A percentile compares a stretch with the other conserved stretches of the same genome.
These are phyloP conservation scores for Torymus auratus DNA, from an alignment of 2,888 invertebrate genomes.

Conservation along the genomic window DNA sequence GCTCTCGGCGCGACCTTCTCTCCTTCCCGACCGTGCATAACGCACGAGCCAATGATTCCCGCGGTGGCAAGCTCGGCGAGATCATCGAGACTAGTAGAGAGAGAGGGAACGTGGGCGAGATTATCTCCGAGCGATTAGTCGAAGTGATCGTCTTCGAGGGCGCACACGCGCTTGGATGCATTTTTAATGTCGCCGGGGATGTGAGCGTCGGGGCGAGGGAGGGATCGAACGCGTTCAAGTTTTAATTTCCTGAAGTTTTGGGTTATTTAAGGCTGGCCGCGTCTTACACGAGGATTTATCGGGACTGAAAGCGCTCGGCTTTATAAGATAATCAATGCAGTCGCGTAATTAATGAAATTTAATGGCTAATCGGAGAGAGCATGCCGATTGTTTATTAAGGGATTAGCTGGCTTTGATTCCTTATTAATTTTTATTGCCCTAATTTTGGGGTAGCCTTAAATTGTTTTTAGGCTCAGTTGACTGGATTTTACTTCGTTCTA, in stretches of 20 bases:
- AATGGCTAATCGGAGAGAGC: no score
- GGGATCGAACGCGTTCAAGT: conserved; percentile 1
- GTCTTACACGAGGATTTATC: not conserved
- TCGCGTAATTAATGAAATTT: no score
- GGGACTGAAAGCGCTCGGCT: not conserved
- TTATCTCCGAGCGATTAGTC: conserved; percentile 61
- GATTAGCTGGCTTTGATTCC: no score
- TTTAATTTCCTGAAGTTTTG: conserved; percentile 51
- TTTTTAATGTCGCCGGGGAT: conserved; percentile 49
- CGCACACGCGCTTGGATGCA: conserved; percentile 32
- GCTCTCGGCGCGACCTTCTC: conserved; percentile 15
- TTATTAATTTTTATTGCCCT: no score
- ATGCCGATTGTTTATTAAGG: no score
- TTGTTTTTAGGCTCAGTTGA: no score
- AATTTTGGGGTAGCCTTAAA: no score
- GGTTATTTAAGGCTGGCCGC: conserved; percentile 13
- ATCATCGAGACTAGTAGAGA: conserved; percentile 60
- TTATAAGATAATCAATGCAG: no score
- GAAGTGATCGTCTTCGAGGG: not conserved
- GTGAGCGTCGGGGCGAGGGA: not conserved
- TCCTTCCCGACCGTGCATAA: conserved; percentile 7
- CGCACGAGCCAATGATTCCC: conserved; percentile 59
- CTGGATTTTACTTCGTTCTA: no score
- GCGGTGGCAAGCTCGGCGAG: conserved; percentile 41
- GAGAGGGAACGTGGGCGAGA: conserved; percentile 55